These are phyloP conservation scores for Strix uralensis DNA, from an alignment of 2,113 vertebrate species.

Conservation along the genomic window DNA sequence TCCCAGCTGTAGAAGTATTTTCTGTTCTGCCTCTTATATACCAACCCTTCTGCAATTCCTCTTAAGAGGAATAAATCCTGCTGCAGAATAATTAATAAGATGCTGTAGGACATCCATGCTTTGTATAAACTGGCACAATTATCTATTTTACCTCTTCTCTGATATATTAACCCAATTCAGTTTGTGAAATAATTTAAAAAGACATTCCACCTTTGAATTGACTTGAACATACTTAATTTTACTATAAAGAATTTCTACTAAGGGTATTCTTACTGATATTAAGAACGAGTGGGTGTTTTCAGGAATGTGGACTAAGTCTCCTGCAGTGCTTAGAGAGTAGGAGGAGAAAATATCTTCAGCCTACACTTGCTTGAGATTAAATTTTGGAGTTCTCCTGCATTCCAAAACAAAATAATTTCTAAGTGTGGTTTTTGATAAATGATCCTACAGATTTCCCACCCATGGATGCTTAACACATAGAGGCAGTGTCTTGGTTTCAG, in stretches of 20 bases:
- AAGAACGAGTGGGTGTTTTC: not conserved
- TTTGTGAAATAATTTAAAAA: not conserved
- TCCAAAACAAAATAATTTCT: not conserved
- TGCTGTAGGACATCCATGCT: not conserved
- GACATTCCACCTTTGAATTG: not conserved
- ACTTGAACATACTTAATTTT: not conserved
- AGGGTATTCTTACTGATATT: not conserved
- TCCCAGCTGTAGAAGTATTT: not conserved
- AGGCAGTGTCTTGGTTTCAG: not conserved
- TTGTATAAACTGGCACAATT: not conserved
- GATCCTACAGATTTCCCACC: not conserved
- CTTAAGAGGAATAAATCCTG: not conserved
- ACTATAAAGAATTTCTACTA: not conserved
- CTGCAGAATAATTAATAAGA: not conserved
- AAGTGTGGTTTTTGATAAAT: not conserved
- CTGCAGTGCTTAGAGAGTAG: not conserved
- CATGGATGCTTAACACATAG: not conserved
- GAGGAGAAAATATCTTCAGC: not conserved
- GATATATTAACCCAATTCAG: not conserved
- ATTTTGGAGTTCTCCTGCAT: not conserved
- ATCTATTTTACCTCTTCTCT: not conserved
- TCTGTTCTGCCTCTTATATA: not conserved
- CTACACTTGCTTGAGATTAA: not conserved
- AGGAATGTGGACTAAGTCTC: not conserved
- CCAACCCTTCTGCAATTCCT: not conserved